phyloP scores from a whole-genome alignment of 2,113 vertebrate genomes.

The Riparia riparia region DNA sequence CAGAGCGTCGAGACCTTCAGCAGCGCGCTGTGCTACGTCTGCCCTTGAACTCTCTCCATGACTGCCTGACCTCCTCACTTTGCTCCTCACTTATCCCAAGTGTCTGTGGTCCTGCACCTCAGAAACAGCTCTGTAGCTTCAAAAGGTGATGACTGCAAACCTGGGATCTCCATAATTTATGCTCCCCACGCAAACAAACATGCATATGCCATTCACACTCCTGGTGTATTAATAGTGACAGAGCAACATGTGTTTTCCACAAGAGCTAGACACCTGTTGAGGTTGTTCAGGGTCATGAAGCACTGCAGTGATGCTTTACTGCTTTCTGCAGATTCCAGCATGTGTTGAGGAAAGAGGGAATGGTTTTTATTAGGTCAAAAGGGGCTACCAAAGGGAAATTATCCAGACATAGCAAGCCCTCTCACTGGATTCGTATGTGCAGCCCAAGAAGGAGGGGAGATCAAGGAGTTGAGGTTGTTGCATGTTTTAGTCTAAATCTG shows the following conservation, averaged over 20 bases:
- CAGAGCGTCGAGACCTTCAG: background rate
- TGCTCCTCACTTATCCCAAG: background rate
- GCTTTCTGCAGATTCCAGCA: background rate
- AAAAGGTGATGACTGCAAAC: background rate
- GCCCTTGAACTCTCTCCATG: background rate
- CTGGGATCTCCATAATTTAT: constrained; percentile 26
- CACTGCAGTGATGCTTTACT: background rate
- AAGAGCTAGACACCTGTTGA: constrained; percentile 44
- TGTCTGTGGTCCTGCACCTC: background rate
- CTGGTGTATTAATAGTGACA: constrained; percentile 47
- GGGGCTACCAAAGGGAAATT: background rate
- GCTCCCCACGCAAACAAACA: constrained; percentile 31
- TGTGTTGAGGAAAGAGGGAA: background rate
- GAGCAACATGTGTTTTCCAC: constrained; percentile 29
- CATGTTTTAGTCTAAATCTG: background rate
- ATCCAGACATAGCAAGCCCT: background rate
- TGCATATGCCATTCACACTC: constrained; percentile 24
- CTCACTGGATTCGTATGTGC: background rate
- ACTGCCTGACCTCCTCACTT: background rate
- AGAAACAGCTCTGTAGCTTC: background rate
- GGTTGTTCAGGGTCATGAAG: constrained; percentile 47
- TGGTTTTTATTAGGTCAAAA: background rate
- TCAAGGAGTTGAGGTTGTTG: background rate
- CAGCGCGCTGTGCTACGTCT: background rate
- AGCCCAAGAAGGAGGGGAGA: background rate